Conservation (phyloP, 2,888 invertebrate species). For the Metalampra italica region DNA sequence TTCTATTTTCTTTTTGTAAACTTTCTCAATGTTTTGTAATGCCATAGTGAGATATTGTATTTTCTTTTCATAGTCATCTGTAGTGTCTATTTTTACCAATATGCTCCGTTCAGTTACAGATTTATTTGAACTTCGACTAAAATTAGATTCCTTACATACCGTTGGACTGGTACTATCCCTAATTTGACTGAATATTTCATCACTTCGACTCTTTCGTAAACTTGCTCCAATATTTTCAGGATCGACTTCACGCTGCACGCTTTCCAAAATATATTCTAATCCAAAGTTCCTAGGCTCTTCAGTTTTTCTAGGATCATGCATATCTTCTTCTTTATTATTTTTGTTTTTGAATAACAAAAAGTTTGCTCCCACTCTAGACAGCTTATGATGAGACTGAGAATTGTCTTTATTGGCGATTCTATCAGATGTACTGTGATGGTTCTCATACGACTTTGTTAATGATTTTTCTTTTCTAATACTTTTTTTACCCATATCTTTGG, state of each 20-base stretch:
- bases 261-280: slow-evolving; percentile 45
- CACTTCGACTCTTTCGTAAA: slow-evolving; percentile 36
- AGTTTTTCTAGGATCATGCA: slow-evolving; percentile 5
- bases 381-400: slow-evolving; percentile 31
- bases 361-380: slow-evolving; percentile 39
- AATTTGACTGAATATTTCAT: slow-evolving; percentile 25
- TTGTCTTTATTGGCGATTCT: slow-evolving; percentile 4
- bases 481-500: slow-evolving; percentile 17
- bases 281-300: slow-evolving; percentile 30
- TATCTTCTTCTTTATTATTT: slow-evolving; percentile 6
- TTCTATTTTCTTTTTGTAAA: slow-evolving; percentile 60
- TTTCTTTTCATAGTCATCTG: slow-evolving; percentile 47
- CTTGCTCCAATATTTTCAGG: slow-evolving; percentile 23
- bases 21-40: slow-evolving; percentile 51
- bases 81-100: slow-evolving; percentile 12
- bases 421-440: background rate
- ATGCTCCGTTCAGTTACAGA: slow-evolving; percentile 9
- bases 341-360: slow-evolving; percentile 29
- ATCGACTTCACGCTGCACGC: slow-evolving; percentile 33
- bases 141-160: slow-evolving; percentile 7
- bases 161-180: slow-evolving; percentile 19
- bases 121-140: background rate
- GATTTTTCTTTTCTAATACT: background rate
- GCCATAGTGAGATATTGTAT: slow-evolving; percentile 45
- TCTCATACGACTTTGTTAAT: background rate